Conservation (phyloP, 1,140 invertebrate species). For the Myzus persicae region DNA sequence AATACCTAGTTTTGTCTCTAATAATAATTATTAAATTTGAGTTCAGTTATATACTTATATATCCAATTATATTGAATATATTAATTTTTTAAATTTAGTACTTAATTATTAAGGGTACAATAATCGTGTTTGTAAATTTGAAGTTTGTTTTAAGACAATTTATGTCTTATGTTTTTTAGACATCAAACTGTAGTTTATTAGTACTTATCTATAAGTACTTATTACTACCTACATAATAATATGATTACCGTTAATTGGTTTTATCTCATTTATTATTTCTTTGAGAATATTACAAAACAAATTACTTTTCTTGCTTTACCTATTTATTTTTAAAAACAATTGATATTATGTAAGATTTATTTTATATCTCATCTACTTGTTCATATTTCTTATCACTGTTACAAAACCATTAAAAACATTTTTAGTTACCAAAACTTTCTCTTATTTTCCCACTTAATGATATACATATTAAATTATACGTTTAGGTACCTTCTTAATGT, state of each 20-base stretch:
- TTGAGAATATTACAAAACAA: background rate
- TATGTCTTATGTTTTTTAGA: background rate
- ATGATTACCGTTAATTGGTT: background rate
- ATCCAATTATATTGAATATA: background rate
- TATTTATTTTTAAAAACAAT: background rate
- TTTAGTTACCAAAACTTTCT: background rate
- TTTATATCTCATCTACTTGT: background rate
- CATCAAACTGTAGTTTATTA: background rate
- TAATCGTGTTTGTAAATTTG: background rate
- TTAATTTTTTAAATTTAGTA: background rate
- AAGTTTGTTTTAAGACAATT: background rate
- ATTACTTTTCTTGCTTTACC: background rate
- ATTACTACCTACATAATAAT: background rate
- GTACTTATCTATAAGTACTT: background rate
- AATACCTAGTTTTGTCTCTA: no score
- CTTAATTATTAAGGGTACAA: background rate
- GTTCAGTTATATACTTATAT: background rate
- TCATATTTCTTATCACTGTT: conserved; percentile 13
- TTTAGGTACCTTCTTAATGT: background rate
- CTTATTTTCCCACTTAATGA: background rate
- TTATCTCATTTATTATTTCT: background rate
- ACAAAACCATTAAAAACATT: background rate
- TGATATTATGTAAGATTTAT: conserved; percentile 18
- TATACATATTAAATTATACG: background rate
- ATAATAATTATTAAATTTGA: no score